Conservation (phyloP, 2,888 invertebrate genomes). For the Macrophya alboannulata region DNA sequence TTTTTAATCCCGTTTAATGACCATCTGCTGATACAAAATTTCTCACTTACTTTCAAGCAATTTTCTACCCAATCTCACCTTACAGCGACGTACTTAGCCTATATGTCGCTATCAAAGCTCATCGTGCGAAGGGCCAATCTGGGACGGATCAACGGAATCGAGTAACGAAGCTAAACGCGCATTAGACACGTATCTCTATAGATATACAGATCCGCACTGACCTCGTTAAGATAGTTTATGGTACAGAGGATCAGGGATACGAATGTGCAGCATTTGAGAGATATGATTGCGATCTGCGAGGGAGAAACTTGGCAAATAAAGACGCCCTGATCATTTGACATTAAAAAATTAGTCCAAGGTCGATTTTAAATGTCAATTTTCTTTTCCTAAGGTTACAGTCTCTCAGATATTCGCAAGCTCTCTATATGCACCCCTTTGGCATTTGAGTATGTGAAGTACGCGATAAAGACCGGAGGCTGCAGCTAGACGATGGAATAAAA, state of each 20-base stretch:
- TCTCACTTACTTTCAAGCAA: constrained; percentile 27
- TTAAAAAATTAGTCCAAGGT: not conserved
- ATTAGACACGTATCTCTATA: constrained; percentile 26
- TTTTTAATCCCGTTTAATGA: not conserved
- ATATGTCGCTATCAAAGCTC: constrained; percentile 30
- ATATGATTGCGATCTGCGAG: not conserved
- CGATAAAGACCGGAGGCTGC: constrained; percentile 10
- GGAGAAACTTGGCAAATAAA: not conserved
- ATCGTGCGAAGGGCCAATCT: constrained; percentile 22
- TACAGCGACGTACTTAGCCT: constrained; percentile 4
- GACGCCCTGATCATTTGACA: not conserved
- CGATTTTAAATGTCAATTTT: not conserved
- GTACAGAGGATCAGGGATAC: not conserved
- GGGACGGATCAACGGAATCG: constrained; percentile 6
- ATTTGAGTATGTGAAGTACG: not conserved
- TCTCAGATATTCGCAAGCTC: not conserved
- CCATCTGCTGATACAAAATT: constrained; percentile 16
- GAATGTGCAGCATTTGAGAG: not conserved
- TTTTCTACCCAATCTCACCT: constrained; percentile 30
- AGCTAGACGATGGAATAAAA: constrained; percentile 14
- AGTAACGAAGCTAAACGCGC: constrained; percentile 27
- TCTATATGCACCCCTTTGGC: not conserved
- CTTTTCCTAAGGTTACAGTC: not conserved
- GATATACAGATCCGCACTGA: not conserved
- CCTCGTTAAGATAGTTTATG: constrained; percentile 19